A percentile compares a stretch with the other conserved stretches of the same genome.
These are phyloP conservation scores for Sebastes minor DNA, from an alignment of 2,797 vertebrate genomes.

Conservation along the genomic window DNA sequence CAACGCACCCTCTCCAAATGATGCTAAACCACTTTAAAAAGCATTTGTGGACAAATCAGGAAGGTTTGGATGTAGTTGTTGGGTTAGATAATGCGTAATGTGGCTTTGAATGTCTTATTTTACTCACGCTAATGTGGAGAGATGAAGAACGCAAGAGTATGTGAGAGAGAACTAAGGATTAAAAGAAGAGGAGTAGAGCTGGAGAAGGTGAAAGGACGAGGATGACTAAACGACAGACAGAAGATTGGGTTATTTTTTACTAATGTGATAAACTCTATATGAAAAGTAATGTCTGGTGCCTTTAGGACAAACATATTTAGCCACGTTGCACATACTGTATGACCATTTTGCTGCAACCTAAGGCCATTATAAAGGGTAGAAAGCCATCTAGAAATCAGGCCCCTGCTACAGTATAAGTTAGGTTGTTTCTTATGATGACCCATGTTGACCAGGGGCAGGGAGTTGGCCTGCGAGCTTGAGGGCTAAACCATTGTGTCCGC, in stretches of 20 bases:
- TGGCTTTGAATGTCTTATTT: conserved; percentile 22
- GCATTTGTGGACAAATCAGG: conserved; percentile 45
- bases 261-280: conserved; percentile 3
- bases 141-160: neutral
- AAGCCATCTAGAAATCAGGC: conserved; percentile 11
- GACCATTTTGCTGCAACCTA: neutral
- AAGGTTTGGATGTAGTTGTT: conserved; percentile 17
- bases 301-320: conserved; percentile 12
- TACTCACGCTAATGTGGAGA: neutral
- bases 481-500: conserved; percentile 26
- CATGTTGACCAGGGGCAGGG: conserved; percentile 18
- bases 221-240: neutral
- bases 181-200: neutral
- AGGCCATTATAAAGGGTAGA: neutral
- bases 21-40: conserved; percentile 63
- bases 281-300: neutral
- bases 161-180: neutral
- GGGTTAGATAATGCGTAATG: conserved; percentile 2
- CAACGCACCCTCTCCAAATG: conserved; percentile 55
- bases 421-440: conserved; percentile 26
- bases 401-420: neutral
- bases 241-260: neutral
- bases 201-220: neutral
- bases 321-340: conserved; percentile 1
- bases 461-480: conserved; percentile 12